A percentile compares a stretch with the other conserved stretches of the same genome.
These are phyloP conservation scores for Mizuhopecten yessoensis DNA, from an alignment of 1,140 invertebrate genomes.

Conservation along the genomic window DNA sequence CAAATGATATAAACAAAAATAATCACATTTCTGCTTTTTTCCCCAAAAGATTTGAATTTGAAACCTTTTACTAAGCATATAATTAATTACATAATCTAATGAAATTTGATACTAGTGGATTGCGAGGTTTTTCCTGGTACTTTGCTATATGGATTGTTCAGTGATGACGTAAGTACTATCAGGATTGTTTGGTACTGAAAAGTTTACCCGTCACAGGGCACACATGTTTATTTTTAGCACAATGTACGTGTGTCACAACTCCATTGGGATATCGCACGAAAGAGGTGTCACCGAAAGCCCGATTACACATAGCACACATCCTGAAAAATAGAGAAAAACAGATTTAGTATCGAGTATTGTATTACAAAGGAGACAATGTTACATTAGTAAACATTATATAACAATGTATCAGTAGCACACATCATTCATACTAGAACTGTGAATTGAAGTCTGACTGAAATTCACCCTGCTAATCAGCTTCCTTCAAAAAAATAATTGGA, in stretches of 20 bases:
- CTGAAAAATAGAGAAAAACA: constrained; percentile 77
- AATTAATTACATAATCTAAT: no score
- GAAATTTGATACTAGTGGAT: no score
- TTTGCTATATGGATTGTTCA: no score
- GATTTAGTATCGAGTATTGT: background rate
- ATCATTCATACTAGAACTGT: no score
- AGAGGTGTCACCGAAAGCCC: constrained; percentile 82
- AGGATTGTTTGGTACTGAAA: constrained; percentile 76
- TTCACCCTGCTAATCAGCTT: no score
- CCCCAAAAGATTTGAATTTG: no score
- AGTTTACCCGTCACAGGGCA: constrained; percentile 82
- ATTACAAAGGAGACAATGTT: background rate
- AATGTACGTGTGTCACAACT: constrained; percentile 84
- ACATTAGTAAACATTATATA: constrained; percentile 18
- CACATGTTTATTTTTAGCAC: constrained; percentile 83
- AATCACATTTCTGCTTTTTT: no score
- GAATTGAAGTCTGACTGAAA: no score
- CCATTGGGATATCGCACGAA: constrained; percentile 85
- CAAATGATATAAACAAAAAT: no score
- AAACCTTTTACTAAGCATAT: no score
- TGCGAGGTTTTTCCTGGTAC: no score
- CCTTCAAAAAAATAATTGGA: no score
- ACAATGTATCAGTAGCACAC: background rate
- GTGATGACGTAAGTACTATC: constrained; percentile 48
- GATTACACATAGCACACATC: constrained; percentile 84